Percentiles rank a stretch among this genome's conserved stretches.
Conservation (phyloP, 2,113 vertebrate species). For the Scomber colias region DNA sequence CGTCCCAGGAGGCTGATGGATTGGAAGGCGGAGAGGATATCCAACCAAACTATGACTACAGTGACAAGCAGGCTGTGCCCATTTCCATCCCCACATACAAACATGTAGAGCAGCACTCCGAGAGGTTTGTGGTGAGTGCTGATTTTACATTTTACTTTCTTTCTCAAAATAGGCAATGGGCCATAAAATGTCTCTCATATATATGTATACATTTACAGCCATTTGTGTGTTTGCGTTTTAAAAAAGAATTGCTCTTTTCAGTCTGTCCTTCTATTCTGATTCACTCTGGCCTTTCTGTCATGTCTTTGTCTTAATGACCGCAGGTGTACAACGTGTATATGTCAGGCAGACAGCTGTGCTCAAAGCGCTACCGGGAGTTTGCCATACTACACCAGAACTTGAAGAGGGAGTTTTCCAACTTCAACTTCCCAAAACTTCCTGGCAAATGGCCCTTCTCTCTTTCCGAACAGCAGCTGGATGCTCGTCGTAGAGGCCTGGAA, state of each 20-base stretch:
- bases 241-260: no score
- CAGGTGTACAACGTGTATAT: conserved; percentile 98
- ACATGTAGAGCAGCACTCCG: conserved; percentile 96
- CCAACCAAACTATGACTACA: conserved; percentile 95
- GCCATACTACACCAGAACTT: conserved; percentile 96
- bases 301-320: conserved; percentile 12
- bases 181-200: not conserved
- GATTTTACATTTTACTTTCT: not conserved
- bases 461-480: conserved; percentile 96
- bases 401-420: conserved; percentile 95
- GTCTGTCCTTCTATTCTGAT: not conserved
- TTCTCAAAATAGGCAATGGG: not conserved
- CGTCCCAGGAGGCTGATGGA: conserved; percentile 92
- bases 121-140: conserved; percentile 96
- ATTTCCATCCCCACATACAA: conserved; percentile 98
- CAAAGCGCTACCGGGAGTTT: conserved; percentile 96
- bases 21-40: conserved; percentile 94
- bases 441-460: conserved; percentile 98
- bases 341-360: conserved; percentile 96
- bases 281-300: not conserved
- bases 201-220: not conserved
- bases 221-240: no score
- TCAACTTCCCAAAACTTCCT: conserved; percentile 94
- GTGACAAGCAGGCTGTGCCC: conserved; percentile 96
- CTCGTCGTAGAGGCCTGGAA: conserved; percentile 93